These are phyloP conservation scores for Aplysia californica DNA, from an alignment of 1,140 invertebrate genomes.

Conservation along the genomic window DNA sequence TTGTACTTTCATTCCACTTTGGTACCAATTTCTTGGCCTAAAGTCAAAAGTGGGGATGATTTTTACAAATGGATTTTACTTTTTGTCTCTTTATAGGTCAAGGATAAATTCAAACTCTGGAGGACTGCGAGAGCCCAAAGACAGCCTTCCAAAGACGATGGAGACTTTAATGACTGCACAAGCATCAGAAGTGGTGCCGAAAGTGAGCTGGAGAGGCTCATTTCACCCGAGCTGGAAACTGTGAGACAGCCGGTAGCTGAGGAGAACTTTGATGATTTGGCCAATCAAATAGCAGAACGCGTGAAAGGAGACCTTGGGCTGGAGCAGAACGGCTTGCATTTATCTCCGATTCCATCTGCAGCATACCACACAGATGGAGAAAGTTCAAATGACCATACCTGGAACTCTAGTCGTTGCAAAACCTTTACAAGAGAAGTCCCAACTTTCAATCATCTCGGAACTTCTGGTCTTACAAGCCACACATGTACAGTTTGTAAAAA, in stretches of 20 bases:
- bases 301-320: slow-evolving; percentile 22
- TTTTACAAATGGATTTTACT: too few relatives aligned
- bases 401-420: background rate
- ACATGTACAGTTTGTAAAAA: slow-evolving; percentile 12
- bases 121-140: background rate
- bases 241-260: background rate
- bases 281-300: slow-evolving; percentile 17
- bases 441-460: background rate
- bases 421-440: background rate
- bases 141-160: background rate
- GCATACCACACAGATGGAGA: background rate
- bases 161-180: background rate
- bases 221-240: slow-evolving; percentile 2
- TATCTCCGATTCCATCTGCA: background rate
- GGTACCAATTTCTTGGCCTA: background rate
- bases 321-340: background rate
- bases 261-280: slow-evolving; percentile 11
- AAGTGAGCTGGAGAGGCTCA: slow-evolving; percentile 21
- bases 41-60: background rate
- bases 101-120: slow-evolving; percentile 7
- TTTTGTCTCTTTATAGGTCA: background rate
- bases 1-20: background rate
- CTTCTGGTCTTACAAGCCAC: slow-evolving; percentile 1
- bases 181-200: slow-evolving; percentile 15
- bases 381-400: background rate